phyloP scores from a whole-genome alignment of 2,113 vertebrate genomes.

The Muntiacus reevesi region DNA sequence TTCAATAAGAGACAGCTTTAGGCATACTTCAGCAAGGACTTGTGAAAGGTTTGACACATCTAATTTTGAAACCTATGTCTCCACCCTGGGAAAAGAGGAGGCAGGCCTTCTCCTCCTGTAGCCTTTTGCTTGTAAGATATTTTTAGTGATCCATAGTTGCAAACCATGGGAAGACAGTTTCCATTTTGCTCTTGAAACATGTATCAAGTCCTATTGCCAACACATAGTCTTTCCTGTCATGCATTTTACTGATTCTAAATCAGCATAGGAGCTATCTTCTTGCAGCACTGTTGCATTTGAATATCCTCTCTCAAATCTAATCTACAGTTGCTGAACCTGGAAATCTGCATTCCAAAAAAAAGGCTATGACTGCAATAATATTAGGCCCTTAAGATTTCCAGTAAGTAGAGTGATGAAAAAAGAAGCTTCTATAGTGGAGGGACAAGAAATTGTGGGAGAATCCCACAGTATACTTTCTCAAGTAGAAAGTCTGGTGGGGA shows the following conservation, averaged over 20 bases:
- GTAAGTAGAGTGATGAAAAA: not conserved
- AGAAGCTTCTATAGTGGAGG: not conserved
- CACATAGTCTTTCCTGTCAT: conserved; percentile 70
- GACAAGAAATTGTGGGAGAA: not conserved
- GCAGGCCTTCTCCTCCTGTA: not conserved
- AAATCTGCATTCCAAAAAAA: conserved; percentile 22
- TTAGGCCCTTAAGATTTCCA: conserved; percentile 34
- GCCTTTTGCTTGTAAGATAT: conserved; percentile 1
- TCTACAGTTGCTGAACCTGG: conserved; percentile 64
- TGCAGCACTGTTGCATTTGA: conserved; percentile 57
- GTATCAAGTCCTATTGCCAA: conserved; percentile 68
- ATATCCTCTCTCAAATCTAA: conserved; percentile 55
- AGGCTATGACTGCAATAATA: conserved; percentile 7
- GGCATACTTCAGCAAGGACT: conserved; percentile 41
- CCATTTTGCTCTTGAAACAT: conserved; percentile 69
- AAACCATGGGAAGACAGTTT: conserved; percentile 51
- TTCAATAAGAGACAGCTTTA: conserved; percentile 49
- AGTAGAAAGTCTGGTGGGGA: not conserved
- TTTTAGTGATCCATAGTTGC: conserved; percentile 37
- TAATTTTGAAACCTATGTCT: conserved; percentile 58
- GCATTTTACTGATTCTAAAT: conserved; percentile 76
- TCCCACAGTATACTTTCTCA: not conserved
- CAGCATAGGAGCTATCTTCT: conserved; percentile 65
- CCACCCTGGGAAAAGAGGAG: not conserved
- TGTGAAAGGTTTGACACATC: conserved; percentile 60